phyloP scores from a whole-genome alignment of 2,888 invertebrate species.

The Pseudolycoriella hygida region DNA sequence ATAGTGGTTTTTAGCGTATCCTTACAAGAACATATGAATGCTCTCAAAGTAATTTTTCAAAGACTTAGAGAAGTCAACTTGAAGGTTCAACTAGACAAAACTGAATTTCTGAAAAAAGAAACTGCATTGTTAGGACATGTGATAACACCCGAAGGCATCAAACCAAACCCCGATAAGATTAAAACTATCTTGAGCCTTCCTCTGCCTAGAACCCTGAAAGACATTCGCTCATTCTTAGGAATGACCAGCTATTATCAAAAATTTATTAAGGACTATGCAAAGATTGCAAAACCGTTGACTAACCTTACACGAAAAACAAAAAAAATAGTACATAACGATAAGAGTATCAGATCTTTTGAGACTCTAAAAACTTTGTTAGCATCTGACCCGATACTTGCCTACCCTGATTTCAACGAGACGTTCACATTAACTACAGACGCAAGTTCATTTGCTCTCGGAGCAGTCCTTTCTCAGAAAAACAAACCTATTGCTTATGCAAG shows the following conservation, averaged over 20 bases:
- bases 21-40: slow-evolving; percentile 14
- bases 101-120: slow-evolving; percentile 1
- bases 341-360: too few species aligned
- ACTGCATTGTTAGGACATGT: not conserved
- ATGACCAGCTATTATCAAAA: not conserved
- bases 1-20: slow-evolving; percentile 10
- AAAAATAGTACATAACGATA: not conserved
- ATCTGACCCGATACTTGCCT: not conserved
- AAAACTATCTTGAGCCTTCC: not conserved
- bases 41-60: slow-evolving; percentile 12
- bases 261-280: not conserved
- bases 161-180: not conserved
- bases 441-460: not conserved
- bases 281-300: not conserved
- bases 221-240: not conserved
- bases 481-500: not conserved
- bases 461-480: not conserved
- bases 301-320: not conserved
- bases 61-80: slow-evolving; percentile 11
- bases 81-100: slow-evolving; percentile 12
- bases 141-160: not conserved
- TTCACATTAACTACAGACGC: slow-evolving; percentile 1
- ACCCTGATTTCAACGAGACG: slow-evolving; percentile 1
- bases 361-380: not conserved
- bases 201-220: not conserved